A percentile compares a stretch with the other conserved stretches of the same genome.
These are phyloP conservation scores for Epirrhoe alternata DNA, from an alignment of 2,888 invertebrate genomes.

Conservation along the genomic window DNA sequence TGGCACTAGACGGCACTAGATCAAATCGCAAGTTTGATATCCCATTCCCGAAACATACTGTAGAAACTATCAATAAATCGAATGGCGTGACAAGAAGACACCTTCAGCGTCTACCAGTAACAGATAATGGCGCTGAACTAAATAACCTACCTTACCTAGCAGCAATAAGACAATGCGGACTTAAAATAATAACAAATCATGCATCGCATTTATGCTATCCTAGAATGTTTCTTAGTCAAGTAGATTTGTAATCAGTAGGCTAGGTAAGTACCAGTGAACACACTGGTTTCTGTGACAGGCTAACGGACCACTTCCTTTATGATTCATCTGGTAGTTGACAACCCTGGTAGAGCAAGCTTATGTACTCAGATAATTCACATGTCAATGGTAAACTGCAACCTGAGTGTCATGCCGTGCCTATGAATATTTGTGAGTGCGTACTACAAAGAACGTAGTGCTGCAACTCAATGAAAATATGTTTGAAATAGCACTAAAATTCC, in stretches of 20 bases:
- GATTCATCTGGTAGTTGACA: constrained; percentile 14
- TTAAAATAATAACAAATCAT: too few species aligned
- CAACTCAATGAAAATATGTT: constrained; percentile 23
- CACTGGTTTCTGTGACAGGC: constrained; percentile 4
- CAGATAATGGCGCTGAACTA: too few species aligned
- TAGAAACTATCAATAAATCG: background rate
- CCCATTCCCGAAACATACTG: background rate
- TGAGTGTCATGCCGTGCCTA: constrained; percentile 47
- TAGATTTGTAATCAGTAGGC: background rate
- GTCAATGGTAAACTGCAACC: constrained; percentile 54
- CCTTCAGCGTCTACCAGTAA: too few species aligned
- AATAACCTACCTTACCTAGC: too few species aligned
- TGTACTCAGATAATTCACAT: constrained; percentile 55
- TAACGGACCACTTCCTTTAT: constrained; percentile 1
- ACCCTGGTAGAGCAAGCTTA: constrained; percentile 43
- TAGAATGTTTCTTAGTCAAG: background rate
- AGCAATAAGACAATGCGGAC: too few species aligned
- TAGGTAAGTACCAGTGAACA: background rate
- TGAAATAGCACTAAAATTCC: constrained; percentile 9
- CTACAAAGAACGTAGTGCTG: constrained; percentile 31
- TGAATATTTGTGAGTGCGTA: constrained; percentile 30
- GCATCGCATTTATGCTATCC: background rate
- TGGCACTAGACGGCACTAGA: constrained; percentile 25
- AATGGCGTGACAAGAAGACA: too few species aligned
- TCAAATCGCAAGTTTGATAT: background rate